phyloP scores from a whole-genome alignment of 2,113 vertebrate species.

The Pseudonaja textilis region DNA sequence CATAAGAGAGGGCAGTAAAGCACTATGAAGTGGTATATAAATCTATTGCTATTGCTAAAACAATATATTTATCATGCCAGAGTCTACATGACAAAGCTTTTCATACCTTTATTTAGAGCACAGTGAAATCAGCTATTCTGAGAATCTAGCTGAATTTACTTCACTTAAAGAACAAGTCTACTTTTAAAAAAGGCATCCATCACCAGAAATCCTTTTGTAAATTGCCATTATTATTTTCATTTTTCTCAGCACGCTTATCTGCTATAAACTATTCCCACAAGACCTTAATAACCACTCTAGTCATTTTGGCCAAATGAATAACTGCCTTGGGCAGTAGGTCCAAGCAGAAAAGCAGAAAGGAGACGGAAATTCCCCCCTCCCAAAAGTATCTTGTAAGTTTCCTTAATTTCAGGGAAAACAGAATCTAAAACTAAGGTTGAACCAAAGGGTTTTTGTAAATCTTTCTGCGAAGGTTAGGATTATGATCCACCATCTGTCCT shows the following conservation, averaged over 20 bases:
- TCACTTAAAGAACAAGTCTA: not conserved
- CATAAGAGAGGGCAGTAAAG: not conserved
- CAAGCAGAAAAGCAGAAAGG: not conserved
- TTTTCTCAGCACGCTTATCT: not conserved
- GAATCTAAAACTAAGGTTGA: not conserved
- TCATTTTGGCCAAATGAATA: not conserved
- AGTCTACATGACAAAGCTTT: not conserved
- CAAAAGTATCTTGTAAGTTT: not conserved
- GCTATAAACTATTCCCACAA: not conserved
- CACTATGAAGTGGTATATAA: not conserved
- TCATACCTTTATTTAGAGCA: not conserved
- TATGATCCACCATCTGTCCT: not conserved
- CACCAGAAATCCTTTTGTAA: not conserved
- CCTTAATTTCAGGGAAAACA: not conserved
- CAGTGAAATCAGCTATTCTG: not conserved
- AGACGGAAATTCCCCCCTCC: not conserved
- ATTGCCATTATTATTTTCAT: not conserved
- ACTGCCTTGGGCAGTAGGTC: not conserved
- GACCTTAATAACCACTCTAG: not conserved
- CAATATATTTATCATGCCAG: not conserved
- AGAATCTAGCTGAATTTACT: not conserved
- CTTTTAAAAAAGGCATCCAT: not conserved
- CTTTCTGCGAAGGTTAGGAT: not conserved
- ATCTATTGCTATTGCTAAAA: not conserved
- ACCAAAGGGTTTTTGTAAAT: not conserved